These are phyloP conservation scores for Lasiommata megera DNA, from an alignment of 2,888 invertebrate species.

Conservation along the genomic window DNA sequence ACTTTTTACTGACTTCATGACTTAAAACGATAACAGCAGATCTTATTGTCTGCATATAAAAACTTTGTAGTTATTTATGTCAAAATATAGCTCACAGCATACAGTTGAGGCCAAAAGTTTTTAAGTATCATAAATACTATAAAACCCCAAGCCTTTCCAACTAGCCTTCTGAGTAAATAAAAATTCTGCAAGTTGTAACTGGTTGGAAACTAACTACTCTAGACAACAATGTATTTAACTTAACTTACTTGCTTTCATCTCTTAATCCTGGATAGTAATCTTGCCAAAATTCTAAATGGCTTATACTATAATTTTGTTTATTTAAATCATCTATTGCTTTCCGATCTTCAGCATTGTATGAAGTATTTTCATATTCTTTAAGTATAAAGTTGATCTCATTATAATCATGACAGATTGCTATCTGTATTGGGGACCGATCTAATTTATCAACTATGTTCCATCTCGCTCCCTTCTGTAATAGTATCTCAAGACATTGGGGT, in stretches of 20 bases:
- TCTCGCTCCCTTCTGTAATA: conserved; percentile 78
- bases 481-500: conserved; percentile 72
- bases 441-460: conserved; percentile 72
- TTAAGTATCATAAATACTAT: no score
- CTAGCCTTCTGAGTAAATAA: no score
- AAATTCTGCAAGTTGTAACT: no score
- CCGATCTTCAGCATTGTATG: conserved; percentile 33
- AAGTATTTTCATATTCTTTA: conserved; percentile 51
- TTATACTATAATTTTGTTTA: conserved; percentile 32
- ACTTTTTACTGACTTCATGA: no score
- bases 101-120: no score
- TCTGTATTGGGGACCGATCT: conserved; percentile 71
- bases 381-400: conserved; percentile 68
- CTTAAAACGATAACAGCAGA: no score
- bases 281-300: conserved; percentile 60
- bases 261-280: conserved; percentile 76
- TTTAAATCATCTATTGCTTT: conserved; percentile 40
- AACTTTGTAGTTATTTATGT: no score
- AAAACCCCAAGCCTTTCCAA: no score
- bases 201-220: no score
- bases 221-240: no score
- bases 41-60: no score
- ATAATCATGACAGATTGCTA: conserved; percentile 78
- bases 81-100: no score
- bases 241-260: conserved; percentile 54